A percentile compares a stretch with the other conserved stretches of the same genome.
These are phyloP conservation scores for Trichonephila clavipes DNA, from an alignment of 1,140 invertebrate species.

Conservation along the genomic window DNA sequence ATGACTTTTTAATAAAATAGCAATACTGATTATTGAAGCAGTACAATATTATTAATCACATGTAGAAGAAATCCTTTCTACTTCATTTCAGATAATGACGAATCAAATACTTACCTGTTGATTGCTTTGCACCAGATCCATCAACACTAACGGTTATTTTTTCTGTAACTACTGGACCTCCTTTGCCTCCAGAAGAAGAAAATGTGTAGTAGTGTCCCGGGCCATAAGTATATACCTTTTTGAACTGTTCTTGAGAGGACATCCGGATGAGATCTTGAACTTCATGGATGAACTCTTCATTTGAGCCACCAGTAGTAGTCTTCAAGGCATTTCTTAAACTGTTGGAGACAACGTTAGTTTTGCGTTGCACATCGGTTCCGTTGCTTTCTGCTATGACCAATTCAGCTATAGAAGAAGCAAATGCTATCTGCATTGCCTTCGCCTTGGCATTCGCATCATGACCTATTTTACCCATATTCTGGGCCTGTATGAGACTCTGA, in stretches of 20 bases:
- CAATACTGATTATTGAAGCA: not conserved
- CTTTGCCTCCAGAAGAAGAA: not conserved
- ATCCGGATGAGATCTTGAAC: not conserved
- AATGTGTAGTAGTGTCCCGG: not conserved
- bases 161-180: not conserved
- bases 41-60: not conserved
- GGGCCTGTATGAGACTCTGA: constrained; percentile 24
- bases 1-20: not conserved
- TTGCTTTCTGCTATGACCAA: constrained; percentile 23
- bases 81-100: not conserved
- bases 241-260: not conserved
- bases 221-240: not conserved
- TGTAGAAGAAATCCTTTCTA: no score
- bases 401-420: constrained; percentile 41
- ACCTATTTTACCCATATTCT: not conserved
- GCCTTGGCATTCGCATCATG: constrained; percentile 11
- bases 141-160: not conserved
- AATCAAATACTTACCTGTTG: not conserved
- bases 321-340: constrained; percentile 5
- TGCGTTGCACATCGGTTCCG: not conserved
- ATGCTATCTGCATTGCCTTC: constrained; percentile 43
- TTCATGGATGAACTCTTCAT: constrained; percentile 16
- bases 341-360: not conserved
- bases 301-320: not conserved
- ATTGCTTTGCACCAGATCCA: not conserved